A percentile compares a stretch with the other conserved stretches of the same genome.
These are phyloP conservation scores for Benitochromis conjunctus DNA, from an alignment of 2,113 vertebrate genomes.

Conservation along the genomic window DNA sequence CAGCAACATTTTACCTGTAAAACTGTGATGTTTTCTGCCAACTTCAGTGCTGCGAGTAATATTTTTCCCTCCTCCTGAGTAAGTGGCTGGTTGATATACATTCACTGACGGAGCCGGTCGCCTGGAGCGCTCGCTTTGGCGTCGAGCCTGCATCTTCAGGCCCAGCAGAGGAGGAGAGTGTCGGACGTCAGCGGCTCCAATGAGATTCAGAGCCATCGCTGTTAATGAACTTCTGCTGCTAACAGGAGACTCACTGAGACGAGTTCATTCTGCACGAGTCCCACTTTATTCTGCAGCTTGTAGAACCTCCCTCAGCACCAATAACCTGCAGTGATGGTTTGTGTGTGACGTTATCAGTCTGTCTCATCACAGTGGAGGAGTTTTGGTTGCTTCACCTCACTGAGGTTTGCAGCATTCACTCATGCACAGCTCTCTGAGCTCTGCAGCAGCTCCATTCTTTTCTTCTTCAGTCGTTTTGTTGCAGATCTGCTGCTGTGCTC, in stretches of 20 bases:
- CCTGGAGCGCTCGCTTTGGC: not conserved
- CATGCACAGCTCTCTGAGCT: not conserved
- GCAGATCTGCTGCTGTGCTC: not conserved
- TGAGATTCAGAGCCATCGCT: not conserved
- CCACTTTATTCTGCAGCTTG: not conserved
- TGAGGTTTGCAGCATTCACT: rapidly evolving
- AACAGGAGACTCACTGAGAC: not conserved
- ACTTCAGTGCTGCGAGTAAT: not conserved
- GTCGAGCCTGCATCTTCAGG: not conserved
- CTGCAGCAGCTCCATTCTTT: rapidly evolving
- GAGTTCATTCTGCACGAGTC: not conserved
- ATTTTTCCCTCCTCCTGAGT: not conserved
- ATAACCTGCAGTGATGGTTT: not conserved
- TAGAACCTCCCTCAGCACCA: not conserved
- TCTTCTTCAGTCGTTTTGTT: not conserved
- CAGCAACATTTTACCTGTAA: not conserved
- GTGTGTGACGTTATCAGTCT: not conserved
- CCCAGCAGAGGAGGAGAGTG: not conserved
- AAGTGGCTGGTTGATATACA: not conserved
- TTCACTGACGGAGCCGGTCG: not conserved
- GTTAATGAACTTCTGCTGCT: not conserved
- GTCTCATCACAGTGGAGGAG: not conserved
- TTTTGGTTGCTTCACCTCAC: not conserved
- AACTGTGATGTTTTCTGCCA: not conserved
- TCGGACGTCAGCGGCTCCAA: not conserved